Base-by-base conservation (phyloP, 2,888 invertebrate genomes). In the Euclidia mi region DNA sequence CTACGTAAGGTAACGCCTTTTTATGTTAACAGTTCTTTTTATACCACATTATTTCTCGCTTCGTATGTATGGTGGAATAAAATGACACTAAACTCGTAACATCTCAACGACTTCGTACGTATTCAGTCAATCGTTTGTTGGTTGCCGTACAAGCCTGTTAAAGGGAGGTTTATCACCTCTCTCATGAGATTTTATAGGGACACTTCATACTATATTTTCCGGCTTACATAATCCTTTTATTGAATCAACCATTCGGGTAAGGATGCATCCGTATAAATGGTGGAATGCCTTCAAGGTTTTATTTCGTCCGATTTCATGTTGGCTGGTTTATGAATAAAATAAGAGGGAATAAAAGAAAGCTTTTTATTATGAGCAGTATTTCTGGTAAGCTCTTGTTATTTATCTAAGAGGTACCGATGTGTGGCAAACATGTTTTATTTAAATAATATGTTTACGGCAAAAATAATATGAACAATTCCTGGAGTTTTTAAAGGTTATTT, bases 181-280 rank as follows among this genome's bases (percentile, higher is more conserved):
- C n/a, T 20, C 20, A 40, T 40, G 20, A 40, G 6, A 7, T 20
- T 40, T 40, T 20, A 12, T 40, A n/a, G 18, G 35, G n/a, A 17
- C 18, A n/a, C 20, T n/a, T 18, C 6, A 40, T n/a, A 12, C 20
- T 18, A 40, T 40, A 40, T 35, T 51, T 66, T 66, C 53, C 53
- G 45, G n/a, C 20, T 67, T 68, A 67, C 51, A 42, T 66, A 41
- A 55, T 40, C 38, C 31, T 50, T 38, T 66, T 29, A 51, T 25
- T 58, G 31, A 53, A 44, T 60, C 34, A 49, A 25, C 7, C 4
- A 14, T 28, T 51, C 31, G 11, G 34, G 11, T 35, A 9, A 34
- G 28, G 62, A 40, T 18, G 11, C 12, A 14, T 34, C 4, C 7
- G 34, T 12, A 34, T n/a, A 25, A 20, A 20, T 7, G 6, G 20